Evolutionary conservation across 2,888 invertebrate genomes (phyloP).

Genomic region (Nipponacmea schrenckii): DNA sequence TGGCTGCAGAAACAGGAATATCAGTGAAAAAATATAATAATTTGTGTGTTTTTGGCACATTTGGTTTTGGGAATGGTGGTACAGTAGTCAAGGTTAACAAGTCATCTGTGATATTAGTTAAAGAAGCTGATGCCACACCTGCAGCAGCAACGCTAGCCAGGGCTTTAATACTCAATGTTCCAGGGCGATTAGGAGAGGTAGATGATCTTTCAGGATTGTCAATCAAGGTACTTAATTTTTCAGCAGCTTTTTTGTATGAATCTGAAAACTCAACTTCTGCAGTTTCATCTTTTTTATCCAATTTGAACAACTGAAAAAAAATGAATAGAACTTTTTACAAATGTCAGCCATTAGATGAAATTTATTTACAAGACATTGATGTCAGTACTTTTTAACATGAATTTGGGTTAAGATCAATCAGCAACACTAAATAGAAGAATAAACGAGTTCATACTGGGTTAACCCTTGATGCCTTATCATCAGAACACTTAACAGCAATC

Average conservation of each 20-base stretch:
- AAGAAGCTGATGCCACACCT: constrained; percentile 57
- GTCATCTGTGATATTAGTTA: constrained; percentile 56
- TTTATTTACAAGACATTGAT: no score
- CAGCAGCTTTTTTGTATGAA: constrained; percentile 45
- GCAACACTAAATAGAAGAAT: no score
- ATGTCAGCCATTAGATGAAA: no score
- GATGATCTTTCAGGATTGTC: constrained; percentile 22
- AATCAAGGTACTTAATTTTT: constrained; percentile 40
- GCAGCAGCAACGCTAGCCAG: constrained; percentile 59
- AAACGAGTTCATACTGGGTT: no score
- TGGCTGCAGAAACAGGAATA: constrained; percentile 44
- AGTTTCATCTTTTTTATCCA: constrained; percentile 50
- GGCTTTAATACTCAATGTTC: constrained; percentile 43
- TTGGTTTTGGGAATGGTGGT: constrained; percentile 31
- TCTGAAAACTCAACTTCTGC: constrained; percentile 59
- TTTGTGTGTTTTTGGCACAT: constrained; percentile 13
- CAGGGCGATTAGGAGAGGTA: constrained; percentile 17
- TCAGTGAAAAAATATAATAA: constrained; percentile 35
- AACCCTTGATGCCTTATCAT: no score
- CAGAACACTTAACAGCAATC: no score
- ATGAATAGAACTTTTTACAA: not conserved
- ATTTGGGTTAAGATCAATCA: no score
- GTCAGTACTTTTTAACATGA: no score
- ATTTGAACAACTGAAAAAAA: constrained; percentile 54
- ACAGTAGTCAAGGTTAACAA: constrained; percentile 44